Evolutionary conservation across 2,797 vertebrate genomes (phyloP), one percentile per base, ranked within the genome.

Genomic region (Carapus acus): DNA sequence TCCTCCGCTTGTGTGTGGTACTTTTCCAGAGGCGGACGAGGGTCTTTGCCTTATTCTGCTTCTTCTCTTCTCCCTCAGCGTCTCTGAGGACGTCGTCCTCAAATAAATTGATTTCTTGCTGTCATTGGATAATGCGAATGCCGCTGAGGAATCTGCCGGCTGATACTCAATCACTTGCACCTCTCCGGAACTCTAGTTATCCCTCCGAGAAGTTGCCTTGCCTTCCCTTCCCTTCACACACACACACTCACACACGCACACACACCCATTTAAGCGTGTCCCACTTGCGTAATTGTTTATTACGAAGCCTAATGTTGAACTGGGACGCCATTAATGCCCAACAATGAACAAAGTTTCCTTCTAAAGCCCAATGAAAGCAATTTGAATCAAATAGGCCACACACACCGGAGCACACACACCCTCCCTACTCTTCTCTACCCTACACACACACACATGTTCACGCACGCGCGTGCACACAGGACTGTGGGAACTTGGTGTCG

Each of bases 61-160:
- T 69, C 56, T 58, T 77, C 48, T 61, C 50, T 51, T 42, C 62
- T 65, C 20, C 34, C 31, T 58, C 37, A 2, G 27, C 48, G 54
- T 78, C 68, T 69, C 66, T 15, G 17, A 67, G 67, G 75, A 61
- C 39, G 47, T 54, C 49, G 52, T 62, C 76, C 70, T 76, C 68
- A 76, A 78, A 84, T 72, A 85, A 81, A 88, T 80, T 50, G 74
- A 87, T 86, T 86, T 83, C 66, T 79, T 53, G 71, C 77, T 68
- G 71, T 78, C 76, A 76, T 67, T 66, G 72, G 76, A 72, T 73
- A 77, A 81, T 59, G 61, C 3, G 41, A 75, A 80, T 79, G 75
- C 57, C 69, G 52, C 23, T 17, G 63, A 80, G 77, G 65, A 78
- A 78, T 69, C 54, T 62, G 79, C 77, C 53, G 46, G 43, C 11